These are phyloP conservation scores for Tetraneura akinire DNA, from an alignment of 1,140 invertebrate genomes.

Conservation along the genomic window DNA sequence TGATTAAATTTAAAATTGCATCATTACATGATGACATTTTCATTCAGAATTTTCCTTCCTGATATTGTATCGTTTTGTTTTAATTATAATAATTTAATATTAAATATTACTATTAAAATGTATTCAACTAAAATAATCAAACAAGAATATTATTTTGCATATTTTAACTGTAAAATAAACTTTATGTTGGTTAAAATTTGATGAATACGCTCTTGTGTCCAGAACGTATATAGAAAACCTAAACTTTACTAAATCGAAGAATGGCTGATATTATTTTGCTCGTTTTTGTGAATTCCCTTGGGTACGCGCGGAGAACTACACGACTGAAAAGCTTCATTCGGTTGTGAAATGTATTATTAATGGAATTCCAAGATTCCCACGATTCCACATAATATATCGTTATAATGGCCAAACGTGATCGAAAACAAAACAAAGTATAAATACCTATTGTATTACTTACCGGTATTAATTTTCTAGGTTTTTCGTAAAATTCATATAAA, in stretches of 20 bases:
- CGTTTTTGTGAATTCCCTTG: constrained; percentile 10
- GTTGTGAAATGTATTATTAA: constrained; percentile 15
- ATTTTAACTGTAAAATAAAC: no score
- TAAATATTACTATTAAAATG: no score
- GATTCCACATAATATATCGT: background rate
- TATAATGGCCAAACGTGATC: no score
- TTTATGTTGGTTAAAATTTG: no score
- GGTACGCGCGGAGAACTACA: background rate
- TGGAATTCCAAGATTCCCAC: background rate
- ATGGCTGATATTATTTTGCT: background rate
- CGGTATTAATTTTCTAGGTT: constrained; percentile 14
- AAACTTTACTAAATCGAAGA: constrained; percentile 10
- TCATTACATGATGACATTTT: no score
- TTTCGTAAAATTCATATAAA: background rate
- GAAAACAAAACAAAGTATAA: constrained; percentile 20
- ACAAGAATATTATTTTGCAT: no score
- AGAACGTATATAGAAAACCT: background rate
- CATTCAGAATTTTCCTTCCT: no score
- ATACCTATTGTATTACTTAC: no score
- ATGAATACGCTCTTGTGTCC: background rate
- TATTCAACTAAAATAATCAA: no score
- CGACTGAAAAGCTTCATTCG: background rate
- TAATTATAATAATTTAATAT: no score
- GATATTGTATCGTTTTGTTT: no score
- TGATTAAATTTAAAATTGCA: no score